phyloP scores from a whole-genome alignment of 2,888 invertebrate species.

The Abscondita cerata region DNA sequence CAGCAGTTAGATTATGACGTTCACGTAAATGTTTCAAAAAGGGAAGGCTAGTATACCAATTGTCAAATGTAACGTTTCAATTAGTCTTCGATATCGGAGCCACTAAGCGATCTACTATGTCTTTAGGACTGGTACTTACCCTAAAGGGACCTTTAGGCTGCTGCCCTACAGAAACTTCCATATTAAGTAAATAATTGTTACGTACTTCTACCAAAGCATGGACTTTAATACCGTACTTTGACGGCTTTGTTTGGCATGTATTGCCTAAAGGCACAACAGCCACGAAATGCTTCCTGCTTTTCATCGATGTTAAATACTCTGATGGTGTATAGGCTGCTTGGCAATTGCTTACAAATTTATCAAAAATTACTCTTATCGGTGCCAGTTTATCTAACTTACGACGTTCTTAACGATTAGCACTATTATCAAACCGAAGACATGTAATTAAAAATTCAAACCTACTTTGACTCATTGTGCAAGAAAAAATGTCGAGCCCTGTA shows the following conservation, averaged over 20 bases:
- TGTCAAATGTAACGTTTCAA: slow-evolving; percentile 45
- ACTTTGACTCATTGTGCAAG: no score
- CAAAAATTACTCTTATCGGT: no score
- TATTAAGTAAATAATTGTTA: slow-evolving; percentile 38
- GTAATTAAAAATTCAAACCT: no score
- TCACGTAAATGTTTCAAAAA: slow-evolving; percentile 26
- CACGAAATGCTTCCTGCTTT: slow-evolving; percentile 39
- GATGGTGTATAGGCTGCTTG: background rate
- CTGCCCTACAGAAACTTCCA: slow-evolving; percentile 42
- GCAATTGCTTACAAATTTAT: background rate
- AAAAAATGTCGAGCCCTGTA: no score
- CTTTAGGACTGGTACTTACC: slow-evolving; percentile 30
- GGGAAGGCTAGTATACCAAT: slow-evolving; percentile 41
- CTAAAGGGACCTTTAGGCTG: slow-evolving; percentile 41
- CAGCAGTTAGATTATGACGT: slow-evolving; percentile 24
- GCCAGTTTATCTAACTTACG: no score
- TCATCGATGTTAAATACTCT: slow-evolving; percentile 36
- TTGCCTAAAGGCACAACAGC: slow-evolving; percentile 37
- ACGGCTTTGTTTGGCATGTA: slow-evolving; percentile 47
- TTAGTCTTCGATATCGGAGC: slow-evolving; percentile 36
- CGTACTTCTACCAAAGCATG: slow-evolving; percentile 39
- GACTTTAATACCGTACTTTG: slow-evolving; percentile 45
- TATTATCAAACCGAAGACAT: no score
- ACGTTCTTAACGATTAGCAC: no score
- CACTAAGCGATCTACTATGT: slow-evolving; percentile 34